Base-by-base conservation (phyloP, 2,888 invertebrate species). In the Drosophila atripex region DNA sequence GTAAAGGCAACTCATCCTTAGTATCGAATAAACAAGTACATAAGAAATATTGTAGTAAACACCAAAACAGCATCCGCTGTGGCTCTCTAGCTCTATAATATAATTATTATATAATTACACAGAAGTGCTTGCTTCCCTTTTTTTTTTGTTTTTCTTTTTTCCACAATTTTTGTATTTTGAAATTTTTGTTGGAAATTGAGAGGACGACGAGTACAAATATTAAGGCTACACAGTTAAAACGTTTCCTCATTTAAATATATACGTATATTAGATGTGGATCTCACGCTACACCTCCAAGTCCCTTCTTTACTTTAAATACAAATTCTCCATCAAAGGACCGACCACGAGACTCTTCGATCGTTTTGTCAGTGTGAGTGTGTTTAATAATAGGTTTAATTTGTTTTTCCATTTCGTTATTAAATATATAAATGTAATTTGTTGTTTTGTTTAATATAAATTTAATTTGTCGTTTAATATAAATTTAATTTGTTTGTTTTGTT, bases 141-240 rank as follows among this genome's bases (percentile, higher is more conserved):
- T 39, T 18, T 14, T 5, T 46, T 35, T 43, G n/a, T 18, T 21
- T 21, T 21, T 53, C 30, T 18, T 14, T 5, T 46, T 35, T 43
- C 14, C 16, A 23, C 63, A 52, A n/a, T n/a, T n/a, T n/a, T 61
- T 69, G 57, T 43, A 50, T 54, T 56, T 75, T 68, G 47, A 45
- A 12, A 14, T 25, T 32, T 60, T 61, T 51, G 45, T 77, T 84
- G 80, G 76, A 80, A 80, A 78, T 80, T 65, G 76, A 80, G 46
- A 59, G 47, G 66, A 68, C 70, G 66, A 69, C 69, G 66, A 69
- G 69, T 71, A 71, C 60, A 71, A 71, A 71, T 69, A 59, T 84
- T 78, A 84, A 80, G 85, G 78, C 80, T 80, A 80, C 80, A 84
- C 85, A 83, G 80, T 80, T 80, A 84, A 80, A 80, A 80, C 76